Percentiles rank a stretch among this genome's conserved stretches.
phyloP scores from a whole-genome alignment of 2,888 invertebrate species.

The Priapulus caudatus region DNA sequence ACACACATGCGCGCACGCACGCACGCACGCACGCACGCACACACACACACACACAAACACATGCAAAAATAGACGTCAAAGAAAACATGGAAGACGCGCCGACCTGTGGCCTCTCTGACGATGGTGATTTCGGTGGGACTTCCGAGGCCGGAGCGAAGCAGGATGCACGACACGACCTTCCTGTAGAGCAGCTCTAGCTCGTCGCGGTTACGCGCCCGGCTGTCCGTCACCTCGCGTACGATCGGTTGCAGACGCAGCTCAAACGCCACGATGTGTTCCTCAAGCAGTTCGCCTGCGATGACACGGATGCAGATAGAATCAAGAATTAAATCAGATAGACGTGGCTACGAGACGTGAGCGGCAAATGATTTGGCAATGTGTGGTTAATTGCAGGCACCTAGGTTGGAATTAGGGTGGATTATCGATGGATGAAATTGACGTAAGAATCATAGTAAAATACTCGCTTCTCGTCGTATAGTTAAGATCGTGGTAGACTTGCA shows the following conservation, averaged over 20 bases:
- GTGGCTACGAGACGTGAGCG: not conserved
- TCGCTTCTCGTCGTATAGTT: conserved; percentile 39
- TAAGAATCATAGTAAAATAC: too few species aligned
- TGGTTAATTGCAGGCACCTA: too few species aligned
- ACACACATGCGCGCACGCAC: too few species aligned
- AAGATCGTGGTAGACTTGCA: conserved; percentile 42
- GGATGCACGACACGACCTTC: conserved; percentile 38
- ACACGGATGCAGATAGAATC: too few species aligned
- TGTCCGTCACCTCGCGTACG: conserved; percentile 38
- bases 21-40: too few species aligned
- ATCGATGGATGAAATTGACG: too few species aligned
- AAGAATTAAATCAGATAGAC: too few species aligned
- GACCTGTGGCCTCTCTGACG: conserved; percentile 39
- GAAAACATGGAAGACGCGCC: too few species aligned
- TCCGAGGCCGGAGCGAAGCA: conserved; percentile 39
- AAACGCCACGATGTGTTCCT: not conserved
- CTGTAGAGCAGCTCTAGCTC: conserved; percentile 39
- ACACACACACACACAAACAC: too few species aligned
- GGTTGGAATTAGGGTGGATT: too few species aligned
- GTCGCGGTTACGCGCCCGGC: conserved; percentile 36
- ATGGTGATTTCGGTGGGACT: conserved; percentile 39
- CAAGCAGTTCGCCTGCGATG: too few species aligned
- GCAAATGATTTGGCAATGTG: not conserved
- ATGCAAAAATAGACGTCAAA: too few species aligned
- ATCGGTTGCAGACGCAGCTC: conserved; percentile 39